Conservation (phyloP, 2,888 invertebrate species). For the Stenoptilia bipunctidactyla region DNA sequence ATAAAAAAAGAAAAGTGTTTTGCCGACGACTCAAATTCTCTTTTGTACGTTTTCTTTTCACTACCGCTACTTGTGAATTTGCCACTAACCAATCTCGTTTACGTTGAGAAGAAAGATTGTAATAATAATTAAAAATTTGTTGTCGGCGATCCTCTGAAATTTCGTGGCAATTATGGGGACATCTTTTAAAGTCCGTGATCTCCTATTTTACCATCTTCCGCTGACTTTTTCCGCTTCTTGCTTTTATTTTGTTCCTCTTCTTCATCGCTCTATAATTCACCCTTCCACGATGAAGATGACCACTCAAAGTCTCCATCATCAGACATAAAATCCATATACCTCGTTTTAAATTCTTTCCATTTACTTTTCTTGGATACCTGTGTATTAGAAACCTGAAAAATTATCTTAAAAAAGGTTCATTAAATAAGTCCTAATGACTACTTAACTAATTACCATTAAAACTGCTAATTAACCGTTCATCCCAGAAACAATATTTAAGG, state of each 20-base stretch:
- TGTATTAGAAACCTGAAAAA: constrained; percentile 2
- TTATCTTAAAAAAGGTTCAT: too few species aligned
- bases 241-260: constrained; percentile 6
- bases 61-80: not conserved
- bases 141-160: constrained; percentile 4
- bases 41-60: constrained; percentile 7
- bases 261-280: constrained; percentile 3
- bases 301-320: constrained; percentile 4
- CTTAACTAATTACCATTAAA: too few species aligned
- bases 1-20: constrained; percentile 7
- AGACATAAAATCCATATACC: constrained; percentile 6
- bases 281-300: constrained; percentile 5
- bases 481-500: too few species aligned
- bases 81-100: constrained; percentile 5
- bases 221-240: constrained; percentile 4
- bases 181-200: constrained; percentile 5
- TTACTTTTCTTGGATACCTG: constrained; percentile 1
- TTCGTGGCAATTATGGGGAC: constrained; percentile 3
- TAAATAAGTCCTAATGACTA: too few species aligned
- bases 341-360: not conserved
- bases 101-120: constrained; percentile 4
- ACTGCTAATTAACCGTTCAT: too few species aligned
- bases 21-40: not conserved
- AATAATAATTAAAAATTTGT: constrained; percentile 4
- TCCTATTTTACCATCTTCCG: constrained; percentile 6